phyloP scores from a whole-genome alignment of 2,888 invertebrate species.

The Dasysyrphus albostriatus region DNA sequence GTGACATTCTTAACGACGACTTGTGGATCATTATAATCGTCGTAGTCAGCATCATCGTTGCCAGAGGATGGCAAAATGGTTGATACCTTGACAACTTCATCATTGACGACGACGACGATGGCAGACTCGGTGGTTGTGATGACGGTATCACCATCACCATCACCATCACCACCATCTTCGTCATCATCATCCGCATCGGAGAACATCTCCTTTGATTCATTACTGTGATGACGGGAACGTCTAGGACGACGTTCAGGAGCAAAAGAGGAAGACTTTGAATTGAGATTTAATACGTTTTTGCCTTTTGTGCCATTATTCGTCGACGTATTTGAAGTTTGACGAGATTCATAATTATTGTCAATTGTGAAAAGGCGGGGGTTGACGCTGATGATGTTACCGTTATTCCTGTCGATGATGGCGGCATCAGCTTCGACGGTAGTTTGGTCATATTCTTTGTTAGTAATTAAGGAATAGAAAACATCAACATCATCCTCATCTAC shows the following conservation, averaged over 20 bases:
- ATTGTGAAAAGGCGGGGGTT: slow-evolving; percentile 41
- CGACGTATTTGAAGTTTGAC: slow-evolving; percentile 72
- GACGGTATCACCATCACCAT: slow-evolving; percentile 54
- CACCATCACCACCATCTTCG: slow-evolving; percentile 76
- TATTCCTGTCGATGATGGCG: slow-evolving; percentile 39
- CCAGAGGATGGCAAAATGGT: slow-evolving; percentile 47
- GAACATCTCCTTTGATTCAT: slow-evolving; percentile 73
- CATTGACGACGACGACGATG: slow-evolving; percentile 42
- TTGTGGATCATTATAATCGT: slow-evolving; percentile 72
- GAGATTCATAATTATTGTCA: slow-evolving; percentile 75
- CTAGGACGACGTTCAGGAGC: slow-evolving; percentile 33
- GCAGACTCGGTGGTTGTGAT: slow-evolving; percentile 50
- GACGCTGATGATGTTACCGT: slow-evolving; percentile 54
- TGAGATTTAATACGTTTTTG: slow-evolving; percentile 81
- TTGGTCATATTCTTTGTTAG: slow-evolving; percentile 67
- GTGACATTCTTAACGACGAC: slow-evolving; percentile 70
- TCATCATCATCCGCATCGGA: slow-evolving; percentile 78
- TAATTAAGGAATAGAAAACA: slow-evolving; percentile 65
- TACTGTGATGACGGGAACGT: slow-evolving; percentile 61
- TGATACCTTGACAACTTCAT: slow-evolving; percentile 73
- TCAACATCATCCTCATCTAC: slow-evolving; percentile 77
- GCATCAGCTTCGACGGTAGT: slow-evolving; percentile 24
- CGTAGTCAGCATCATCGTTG: slow-evolving; percentile 63
- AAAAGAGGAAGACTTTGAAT: slow-evolving; percentile 75
- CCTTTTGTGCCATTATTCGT: slow-evolving; percentile 77